A percentile compares a stretch with the other conserved stretches of the same genome.
Evolutionary conservation across 1,140 invertebrate species (phyloP).

Genomic region (Nasonia longicornis): DNA sequence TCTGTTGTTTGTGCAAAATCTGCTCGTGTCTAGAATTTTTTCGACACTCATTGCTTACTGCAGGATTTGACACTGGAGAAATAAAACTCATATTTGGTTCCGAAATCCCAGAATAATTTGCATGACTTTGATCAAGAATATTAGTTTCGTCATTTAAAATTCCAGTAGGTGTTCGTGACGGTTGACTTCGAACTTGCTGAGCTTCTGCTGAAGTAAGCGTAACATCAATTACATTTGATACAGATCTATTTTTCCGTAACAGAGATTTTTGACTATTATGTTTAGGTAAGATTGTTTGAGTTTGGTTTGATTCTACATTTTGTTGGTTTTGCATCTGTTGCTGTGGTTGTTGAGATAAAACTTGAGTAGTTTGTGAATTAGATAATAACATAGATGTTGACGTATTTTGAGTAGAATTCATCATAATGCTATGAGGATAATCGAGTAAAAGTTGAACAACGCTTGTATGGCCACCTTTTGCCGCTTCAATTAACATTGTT

Average conservation of each 20-base stretch:
- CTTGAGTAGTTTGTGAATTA: slow-evolving; percentile 63
- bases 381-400: slow-evolving; percentile 63
- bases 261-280: slow-evolving; percentile 69
- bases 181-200: slow-evolving; percentile 69
- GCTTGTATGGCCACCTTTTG: slow-evolving; percentile 95
- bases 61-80: slow-evolving; percentile 49
- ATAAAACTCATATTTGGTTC: slow-evolving; percentile 64
- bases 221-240: slow-evolving; percentile 66
- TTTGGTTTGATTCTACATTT: slow-evolving; percentile 60
- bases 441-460: slow-evolving; percentile 96
- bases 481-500: slow-evolving; percentile 98
- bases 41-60: slow-evolving; percentile 55
- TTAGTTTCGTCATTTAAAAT: slow-evolving; percentile 65
- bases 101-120: slow-evolving; percentile 59
- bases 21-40: slow-evolving; percentile 73
- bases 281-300: slow-evolving; percentile 62
- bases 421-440: slow-evolving; percentile 88
- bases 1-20: slow-evolving; percentile 80
- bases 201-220: slow-evolving; percentile 72
- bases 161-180: slow-evolving; percentile 60
- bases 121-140: slow-evolving; percentile 67
- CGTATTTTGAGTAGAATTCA: slow-evolving; percentile 67
- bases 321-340: slow-evolving; percentile 62
- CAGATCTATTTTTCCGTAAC: slow-evolving; percentile 71
- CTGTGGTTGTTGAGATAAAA: slow-evolving; percentile 52